phyloP scores from a whole-genome alignment of 2,797 vertebrate species.

The Chelidonichthys spinosus region DNA sequence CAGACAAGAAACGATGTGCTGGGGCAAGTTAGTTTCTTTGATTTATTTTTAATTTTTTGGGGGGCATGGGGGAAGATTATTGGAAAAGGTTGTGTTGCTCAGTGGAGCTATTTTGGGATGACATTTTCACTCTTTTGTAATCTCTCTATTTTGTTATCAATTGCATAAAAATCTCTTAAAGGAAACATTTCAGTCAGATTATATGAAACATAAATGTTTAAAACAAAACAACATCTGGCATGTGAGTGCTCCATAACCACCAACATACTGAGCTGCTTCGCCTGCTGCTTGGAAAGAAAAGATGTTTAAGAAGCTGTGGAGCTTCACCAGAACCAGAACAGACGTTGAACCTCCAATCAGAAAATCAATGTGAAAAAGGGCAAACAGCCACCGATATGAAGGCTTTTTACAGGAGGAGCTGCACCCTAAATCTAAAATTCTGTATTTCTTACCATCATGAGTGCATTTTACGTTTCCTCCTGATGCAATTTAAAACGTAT shows the following conservation, averaged over 20 bases:
- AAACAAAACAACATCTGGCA: not conserved
- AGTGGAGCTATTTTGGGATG: slow-evolving; percentile 10
- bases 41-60: not conserved
- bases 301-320: not conserved
- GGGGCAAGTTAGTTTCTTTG: not conserved
- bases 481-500: not conserved
- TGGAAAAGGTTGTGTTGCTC: slow-evolving; percentile 2
- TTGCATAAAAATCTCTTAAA: slow-evolving; percentile 19
- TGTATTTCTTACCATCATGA: too few relatives aligned
- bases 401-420: not conserved
- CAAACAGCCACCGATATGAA: not conserved
- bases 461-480: not conserved
- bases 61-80: not conserved
- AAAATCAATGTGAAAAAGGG: not conserved
- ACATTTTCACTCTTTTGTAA: slow-evolving; percentile 28
- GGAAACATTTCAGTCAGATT: slow-evolving; percentile 1
- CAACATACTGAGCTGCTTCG: not conserved
- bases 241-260: not conserved
- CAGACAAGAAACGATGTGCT: not conserved
- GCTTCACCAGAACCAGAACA: not conserved
- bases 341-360: too few relatives aligned
- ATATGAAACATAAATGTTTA: slow-evolving; percentile 7
- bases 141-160: slow-evolving; percentile 15
- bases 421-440: not conserved
- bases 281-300: slow-evolving; percentile 6